Conservation (phyloP, 2,113 vertebrate species). For the Pseudonaja textilis region DNA sequence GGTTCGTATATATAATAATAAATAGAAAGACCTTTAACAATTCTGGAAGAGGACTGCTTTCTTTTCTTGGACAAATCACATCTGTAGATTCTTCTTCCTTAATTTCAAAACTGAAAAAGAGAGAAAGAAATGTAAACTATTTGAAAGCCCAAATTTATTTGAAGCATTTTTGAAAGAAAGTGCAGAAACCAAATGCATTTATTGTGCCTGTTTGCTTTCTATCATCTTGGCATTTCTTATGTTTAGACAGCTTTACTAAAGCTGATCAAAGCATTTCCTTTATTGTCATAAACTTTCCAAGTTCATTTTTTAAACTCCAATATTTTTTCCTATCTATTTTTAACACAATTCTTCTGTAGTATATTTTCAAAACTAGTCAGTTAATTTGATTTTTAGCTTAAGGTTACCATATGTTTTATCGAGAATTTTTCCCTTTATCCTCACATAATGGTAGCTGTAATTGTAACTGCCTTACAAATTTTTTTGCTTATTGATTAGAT, state of each 20-base stretch:
- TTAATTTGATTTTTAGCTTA: not conserved
- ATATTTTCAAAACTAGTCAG: not conserved
- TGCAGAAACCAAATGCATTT: not conserved
- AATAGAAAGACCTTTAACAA: constrained; percentile 70
- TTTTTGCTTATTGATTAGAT: not conserved
- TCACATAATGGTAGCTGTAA: not conserved
- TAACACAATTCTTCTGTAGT: not conserved
- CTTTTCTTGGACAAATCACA: constrained; percentile 63
- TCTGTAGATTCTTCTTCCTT: constrained; percentile 64
- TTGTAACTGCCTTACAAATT: not conserved
- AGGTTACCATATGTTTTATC: not conserved
- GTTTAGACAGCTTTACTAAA: not conserved
- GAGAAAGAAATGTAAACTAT: constrained; percentile 46
- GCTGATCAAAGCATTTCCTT: not conserved
- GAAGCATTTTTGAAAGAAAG: not conserved
- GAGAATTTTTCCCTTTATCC: not conserved
- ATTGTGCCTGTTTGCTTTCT: not conserved
- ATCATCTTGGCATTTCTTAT: not conserved
- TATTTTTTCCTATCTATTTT: not conserved
- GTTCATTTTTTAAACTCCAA: not conserved
- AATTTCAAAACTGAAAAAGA: constrained; percentile 70
- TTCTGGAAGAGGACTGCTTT: constrained; percentile 64
- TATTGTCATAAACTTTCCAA: not conserved
- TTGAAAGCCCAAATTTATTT: not conserved
- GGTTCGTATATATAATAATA: constrained; percentile 22